Percentiles rank a stretch among this genome's conserved stretches.
Evolutionary conservation across 1,140 invertebrate species (phyloP).

Genomic region (Acromyrmex charruanus): DNA sequence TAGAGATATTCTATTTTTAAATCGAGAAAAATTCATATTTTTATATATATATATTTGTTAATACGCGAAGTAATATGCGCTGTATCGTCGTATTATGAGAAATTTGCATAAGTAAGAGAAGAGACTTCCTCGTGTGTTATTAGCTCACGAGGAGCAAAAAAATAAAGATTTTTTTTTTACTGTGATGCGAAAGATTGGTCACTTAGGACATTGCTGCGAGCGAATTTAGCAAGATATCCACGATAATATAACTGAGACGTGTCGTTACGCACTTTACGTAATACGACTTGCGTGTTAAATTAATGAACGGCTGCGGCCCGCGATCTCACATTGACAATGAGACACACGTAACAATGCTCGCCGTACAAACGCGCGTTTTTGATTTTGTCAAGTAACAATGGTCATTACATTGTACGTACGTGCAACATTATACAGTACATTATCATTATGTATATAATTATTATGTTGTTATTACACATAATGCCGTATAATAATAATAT

Average conservation of each 20-base stretch:
- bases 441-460: conserved; percentile 48
- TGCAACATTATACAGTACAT: conserved; percentile 28
- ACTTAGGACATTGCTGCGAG: conserved; percentile 3
- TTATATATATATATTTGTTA: background rate
- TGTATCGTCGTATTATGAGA: conserved; percentile 22
- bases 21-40: background rate
- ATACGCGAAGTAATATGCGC: background rate
- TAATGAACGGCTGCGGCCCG: conserved; percentile 59
- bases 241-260: conserved; percentile 46
- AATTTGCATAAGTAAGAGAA: conserved; percentile 38
- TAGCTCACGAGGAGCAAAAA: background rate
- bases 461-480: conserved; percentile 16
- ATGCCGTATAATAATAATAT: conserved; percentile 20
- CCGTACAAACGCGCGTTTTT: conserved; percentile 53
- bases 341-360: conserved; percentile 63
- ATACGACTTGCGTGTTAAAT: conserved; percentile 61
- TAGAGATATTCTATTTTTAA: conserved; percentile 9
- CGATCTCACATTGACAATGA: conserved; percentile 65
- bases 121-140: conserved; percentile 2
- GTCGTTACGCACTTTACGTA: conserved; percentile 60
- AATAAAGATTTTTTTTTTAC: conserved; percentile 25
- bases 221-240: conserved; percentile 47
- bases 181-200: conserved; percentile 26
- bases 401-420: conserved; percentile 56
- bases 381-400: conserved; percentile 63